A percentile compares a stretch with the other conserved stretches of the same genome.
Conservation (phyloP, 2,113 vertebrate species). For the Haemorhous mexicanus region DNA sequence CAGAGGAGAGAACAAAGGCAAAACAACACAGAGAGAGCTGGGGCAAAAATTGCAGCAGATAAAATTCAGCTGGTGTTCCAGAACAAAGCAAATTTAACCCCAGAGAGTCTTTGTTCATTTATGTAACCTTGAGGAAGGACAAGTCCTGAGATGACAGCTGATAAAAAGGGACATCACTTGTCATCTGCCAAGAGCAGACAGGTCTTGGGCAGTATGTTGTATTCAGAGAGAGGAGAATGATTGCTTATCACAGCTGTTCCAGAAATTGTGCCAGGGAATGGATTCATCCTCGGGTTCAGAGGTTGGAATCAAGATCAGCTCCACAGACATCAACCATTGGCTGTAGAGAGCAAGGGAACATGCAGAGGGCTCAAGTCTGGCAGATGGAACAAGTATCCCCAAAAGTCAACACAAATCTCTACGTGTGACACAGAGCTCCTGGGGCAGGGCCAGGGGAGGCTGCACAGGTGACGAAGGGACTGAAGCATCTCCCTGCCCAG, state of each 20-base stretch:
- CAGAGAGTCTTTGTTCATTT: background rate
- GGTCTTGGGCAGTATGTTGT: background rate
- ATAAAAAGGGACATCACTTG: background rate
- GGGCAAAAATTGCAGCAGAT: background rate
- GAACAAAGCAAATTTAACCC: background rate
- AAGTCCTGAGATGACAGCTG: background rate
- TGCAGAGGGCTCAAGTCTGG: background rate
- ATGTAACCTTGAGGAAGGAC: background rate
- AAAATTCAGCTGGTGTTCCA: background rate
- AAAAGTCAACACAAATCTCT: background rate
- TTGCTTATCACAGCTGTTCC: background rate
- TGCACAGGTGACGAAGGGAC: background rate
- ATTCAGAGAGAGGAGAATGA: background rate
- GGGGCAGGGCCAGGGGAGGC: fast-evolving
- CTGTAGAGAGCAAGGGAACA: background rate
- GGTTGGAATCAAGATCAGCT: background rate
- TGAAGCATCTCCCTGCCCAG: background rate
- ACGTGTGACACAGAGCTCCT: background rate
- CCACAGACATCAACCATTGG: background rate
- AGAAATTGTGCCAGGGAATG: background rate
- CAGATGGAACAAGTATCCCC: background rate
- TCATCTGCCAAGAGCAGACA: background rate
- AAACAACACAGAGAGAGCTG: background rate
- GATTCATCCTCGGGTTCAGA: background rate
- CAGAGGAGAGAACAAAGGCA: background rate